phyloP scores from a whole-genome alignment of 2,797 vertebrate species.

The Silurus aristotelis region DNA sequence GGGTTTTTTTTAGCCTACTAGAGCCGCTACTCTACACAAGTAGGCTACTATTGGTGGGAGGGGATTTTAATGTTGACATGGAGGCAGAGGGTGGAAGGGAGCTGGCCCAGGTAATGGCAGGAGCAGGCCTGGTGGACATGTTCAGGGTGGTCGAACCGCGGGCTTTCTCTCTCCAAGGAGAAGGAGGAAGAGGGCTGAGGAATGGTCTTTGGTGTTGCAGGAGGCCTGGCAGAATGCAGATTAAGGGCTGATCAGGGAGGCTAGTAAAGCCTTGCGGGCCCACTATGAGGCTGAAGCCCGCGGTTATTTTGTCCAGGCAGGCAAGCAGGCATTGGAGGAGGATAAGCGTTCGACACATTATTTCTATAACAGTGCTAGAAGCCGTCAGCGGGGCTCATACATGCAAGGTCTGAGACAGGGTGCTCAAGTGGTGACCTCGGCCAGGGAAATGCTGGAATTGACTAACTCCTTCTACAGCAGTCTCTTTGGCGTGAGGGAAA shows the following conservation, averaged over 20 bases:
- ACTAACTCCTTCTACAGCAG: too few species aligned
- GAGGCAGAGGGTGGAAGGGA: too few species aligned
- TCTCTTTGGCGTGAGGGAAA: too few species aligned
- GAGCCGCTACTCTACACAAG: neutral
- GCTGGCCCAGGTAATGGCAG: neutral
- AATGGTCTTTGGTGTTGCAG: neutral
- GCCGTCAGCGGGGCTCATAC: neutral
- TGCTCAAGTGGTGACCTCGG: too few species aligned
- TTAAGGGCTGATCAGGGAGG: neutral
- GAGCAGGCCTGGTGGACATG: neutral
- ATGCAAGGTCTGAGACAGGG: neutral
- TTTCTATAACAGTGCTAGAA: neutral
- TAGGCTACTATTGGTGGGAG: neutral
- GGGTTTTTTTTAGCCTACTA: neutral
- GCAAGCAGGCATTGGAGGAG: neutral
- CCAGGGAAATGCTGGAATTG: neutral
- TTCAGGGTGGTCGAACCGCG: neutral
- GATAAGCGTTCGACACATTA: neutral
- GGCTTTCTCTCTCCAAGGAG: neutral
- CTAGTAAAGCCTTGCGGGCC: neutral
- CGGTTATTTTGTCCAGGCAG: neutral
- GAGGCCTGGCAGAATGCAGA: neutral
- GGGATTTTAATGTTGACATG: neutral
- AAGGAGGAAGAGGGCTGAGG: neutral
- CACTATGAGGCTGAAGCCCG: neutral